These are phyloP conservation scores for Drosophila kepulauana DNA, from an alignment of 1,140 invertebrate species.

Conservation along the genomic window DNA sequence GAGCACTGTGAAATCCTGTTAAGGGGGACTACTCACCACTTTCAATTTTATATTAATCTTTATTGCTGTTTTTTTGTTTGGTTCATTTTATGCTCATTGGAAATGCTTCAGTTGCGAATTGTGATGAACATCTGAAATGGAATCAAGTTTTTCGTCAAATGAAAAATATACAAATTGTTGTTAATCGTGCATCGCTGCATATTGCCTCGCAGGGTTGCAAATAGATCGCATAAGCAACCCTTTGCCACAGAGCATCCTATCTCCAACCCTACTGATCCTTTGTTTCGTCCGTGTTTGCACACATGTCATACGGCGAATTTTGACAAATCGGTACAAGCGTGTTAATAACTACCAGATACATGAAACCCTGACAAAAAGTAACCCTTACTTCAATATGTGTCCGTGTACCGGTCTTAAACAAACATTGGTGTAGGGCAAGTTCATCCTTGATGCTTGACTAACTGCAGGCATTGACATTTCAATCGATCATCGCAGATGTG, in stretches of 20 bases:
- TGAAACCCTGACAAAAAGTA: constrained; percentile 39
- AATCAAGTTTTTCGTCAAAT: constrained; percentile 70
- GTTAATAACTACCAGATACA: constrained; percentile 67
- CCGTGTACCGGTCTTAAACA: not conserved
- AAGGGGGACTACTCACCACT: not conserved
- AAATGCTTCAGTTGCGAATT: constrained; percentile 34
- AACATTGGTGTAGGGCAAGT: constrained; percentile 23
- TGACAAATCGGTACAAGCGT: constrained; percentile 78
- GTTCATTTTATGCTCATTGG: constrained; percentile 8
- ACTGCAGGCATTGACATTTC: constrained; percentile 54
- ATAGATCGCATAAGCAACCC: constrained; percentile 44
- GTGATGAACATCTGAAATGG: constrained; percentile 48
- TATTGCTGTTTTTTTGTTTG: constrained; percentile 9
- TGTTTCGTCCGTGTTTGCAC: constrained; percentile 66
- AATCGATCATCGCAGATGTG: constrained; percentile 69
- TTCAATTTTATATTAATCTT: constrained; percentile 6
- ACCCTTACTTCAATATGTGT: constrained; percentile 38
- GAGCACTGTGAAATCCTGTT: not conserved
- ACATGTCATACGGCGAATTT: constrained; percentile 74
- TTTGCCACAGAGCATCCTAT: constrained; percentile 34
- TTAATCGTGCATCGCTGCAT: constrained; percentile 46
- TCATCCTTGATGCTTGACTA: constrained; percentile 10
- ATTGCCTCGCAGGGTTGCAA: constrained; percentile 38
- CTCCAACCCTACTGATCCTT: constrained; percentile 20
- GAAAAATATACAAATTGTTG: constrained; percentile 69